Base-by-base conservation (phyloP, 2,113 vertebrate genomes). In the Mobula hypostoma region DNA sequence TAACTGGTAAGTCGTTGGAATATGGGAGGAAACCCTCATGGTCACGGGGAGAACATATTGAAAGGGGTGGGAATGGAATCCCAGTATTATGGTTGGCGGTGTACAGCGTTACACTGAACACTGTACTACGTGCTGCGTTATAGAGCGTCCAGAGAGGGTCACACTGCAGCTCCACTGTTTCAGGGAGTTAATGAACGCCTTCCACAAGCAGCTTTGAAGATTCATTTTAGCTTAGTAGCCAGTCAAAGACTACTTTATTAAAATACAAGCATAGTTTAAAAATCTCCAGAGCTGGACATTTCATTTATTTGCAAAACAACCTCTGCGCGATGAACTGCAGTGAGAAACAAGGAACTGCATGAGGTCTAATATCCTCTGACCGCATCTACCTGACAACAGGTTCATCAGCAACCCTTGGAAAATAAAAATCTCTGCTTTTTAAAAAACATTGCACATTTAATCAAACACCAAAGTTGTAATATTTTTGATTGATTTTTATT, bases 231-330 rank as follows among this genome's bases (percentile, higher is more conserved):
- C 21, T 74, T 21, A 72, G 14, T 70, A 27, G 27, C 32, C 24
- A 93, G 48, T 72, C 36, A 8, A 93, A 72, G 90, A 48, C 68
- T 1, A 48, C 72, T 72, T 72, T 17, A 88, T 72, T 93, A 93
- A 36, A 92, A 92, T 92, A 92, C 88, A 92, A 93, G 88, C 68
- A 70, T 27, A 36, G 40, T 93, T 93, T 36, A 88, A 66, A 61
- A 14, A 90, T 70, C 88, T 92, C 19, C 68, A 29, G 21, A 74
- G 91, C 11, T 56, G 91, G 40, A 27, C 27, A 40, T 29, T 93
- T 93, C 68, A 93, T 93, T 93, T 74, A 29, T 93, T 72, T 76
- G 12, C 91, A 74, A 74, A 93, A 56, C 74, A 93, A 93, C 74
- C 19, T 48, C 32, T 40, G 36, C 36, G 9, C 74, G 36, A 56